Base-by-base conservation (phyloP, 2,888 invertebrate genomes). In the Ennomos erosarius region DNA sequence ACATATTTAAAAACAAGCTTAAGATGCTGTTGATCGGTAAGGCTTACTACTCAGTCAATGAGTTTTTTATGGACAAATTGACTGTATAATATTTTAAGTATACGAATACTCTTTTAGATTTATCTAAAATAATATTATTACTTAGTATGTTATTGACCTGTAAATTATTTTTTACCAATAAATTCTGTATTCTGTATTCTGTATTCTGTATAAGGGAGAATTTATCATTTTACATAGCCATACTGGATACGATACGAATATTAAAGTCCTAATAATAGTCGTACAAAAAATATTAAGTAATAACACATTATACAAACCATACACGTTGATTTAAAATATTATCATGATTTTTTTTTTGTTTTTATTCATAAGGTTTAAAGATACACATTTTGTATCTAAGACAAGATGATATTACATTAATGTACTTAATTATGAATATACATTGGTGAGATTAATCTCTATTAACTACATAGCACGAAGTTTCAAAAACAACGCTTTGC, bases 401-500 rank as follows among this genome's bases (percentile, higher is more conserved):
- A 55, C 26, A 45, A 34, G 10, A 55, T 56, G 56, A 56, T 46
- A 45, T 46, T 40, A 46, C 11, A 48, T 56, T 37, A 55, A 47
- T 55, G 55, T 44, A 59, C 38, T 39, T 57, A 50, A 50, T 46
- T 50, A 37, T 40, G 45, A 55, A 60, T 42, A 51, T 10, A 55
- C 35, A 38, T 51, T 33, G 39, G 34, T 53, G 45, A 58, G 48
- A 47, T 55, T 56, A 58, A 52, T 54, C 45, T 55, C 64, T 65
- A 59, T 53, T 52, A 57, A 63, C 51, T 50, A 50, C 45, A 48
- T 59, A 60, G 53, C 51, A 59, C 66, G 64, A 35, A 62, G 64
- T 68, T 66, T 65, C 54, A 49, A 42, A 68, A 65, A 65, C 66
- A 13, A 64, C 61, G 66, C 61, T 54, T 13, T 55, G 50, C 45